These are phyloP conservation scores for Neostethus bicornis DNA, from an alignment of 2,797 vertebrate species.

Conservation along the genomic window DNA sequence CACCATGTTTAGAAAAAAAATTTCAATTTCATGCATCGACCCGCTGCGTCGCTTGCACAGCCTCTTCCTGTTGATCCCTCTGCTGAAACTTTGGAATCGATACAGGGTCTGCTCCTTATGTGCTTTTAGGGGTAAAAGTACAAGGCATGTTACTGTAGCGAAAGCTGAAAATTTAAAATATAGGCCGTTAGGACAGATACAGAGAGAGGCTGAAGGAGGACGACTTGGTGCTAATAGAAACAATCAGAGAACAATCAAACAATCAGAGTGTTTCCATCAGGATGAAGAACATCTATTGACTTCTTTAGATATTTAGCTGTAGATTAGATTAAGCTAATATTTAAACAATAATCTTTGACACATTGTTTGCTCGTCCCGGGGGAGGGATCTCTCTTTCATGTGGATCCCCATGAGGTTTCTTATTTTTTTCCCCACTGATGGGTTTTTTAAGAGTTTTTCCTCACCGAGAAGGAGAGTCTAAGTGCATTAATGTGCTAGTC, in stretches of 20 bases:
- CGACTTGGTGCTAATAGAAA: conserved; percentile 2
- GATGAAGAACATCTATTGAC: too few relatives aligned
- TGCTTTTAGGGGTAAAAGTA: background rate
- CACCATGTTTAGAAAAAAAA: conserved; percentile 11
- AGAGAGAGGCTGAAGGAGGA: background rate
- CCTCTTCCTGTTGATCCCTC: conserved; percentile 4
- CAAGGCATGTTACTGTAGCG: background rate
- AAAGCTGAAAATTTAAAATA: conserved; percentile 5
- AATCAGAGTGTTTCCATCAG: too few relatives aligned
- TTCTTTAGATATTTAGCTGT: too few relatives aligned
- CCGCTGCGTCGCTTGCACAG: background rate
- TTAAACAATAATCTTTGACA: too few relatives aligned
- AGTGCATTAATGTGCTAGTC: too few relatives aligned
- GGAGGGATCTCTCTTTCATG: too few relatives aligned
- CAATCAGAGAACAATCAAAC: background rate
- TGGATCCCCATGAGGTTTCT: too few relatives aligned
- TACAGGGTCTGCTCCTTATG: background rate
- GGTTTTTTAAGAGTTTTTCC: too few relatives aligned
- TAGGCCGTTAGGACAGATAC: background rate
- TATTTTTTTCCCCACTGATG: too few relatives aligned
- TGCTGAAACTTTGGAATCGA: background rate
- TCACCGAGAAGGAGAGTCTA: too few relatives aligned
- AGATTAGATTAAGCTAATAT: too few relatives aligned
- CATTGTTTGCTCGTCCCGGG: too few relatives aligned
- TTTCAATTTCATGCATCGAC: conserved; percentile 11